Percentiles rank a stretch among this genome's conserved stretches.
Evolutionary conservation across 2,888 invertebrate species (phyloP).

Genomic region (Mythimna vitellina): DNA sequence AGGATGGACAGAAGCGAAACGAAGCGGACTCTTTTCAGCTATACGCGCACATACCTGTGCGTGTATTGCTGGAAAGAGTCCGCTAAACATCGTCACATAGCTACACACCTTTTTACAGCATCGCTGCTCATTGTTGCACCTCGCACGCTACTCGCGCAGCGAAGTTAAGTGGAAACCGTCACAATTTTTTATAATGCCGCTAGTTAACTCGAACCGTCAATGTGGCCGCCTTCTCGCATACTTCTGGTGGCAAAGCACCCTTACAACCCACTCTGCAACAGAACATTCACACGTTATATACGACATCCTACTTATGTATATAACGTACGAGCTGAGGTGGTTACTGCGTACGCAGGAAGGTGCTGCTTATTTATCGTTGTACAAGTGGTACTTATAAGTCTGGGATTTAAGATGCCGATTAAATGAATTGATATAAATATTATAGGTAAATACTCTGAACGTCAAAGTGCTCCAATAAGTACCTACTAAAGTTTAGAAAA

Average conservation of each 20-base stretch:
- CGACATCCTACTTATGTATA: slow-evolving; percentile 66
- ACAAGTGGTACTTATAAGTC: slow-evolving; percentile 18
- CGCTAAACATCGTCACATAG: not conserved
- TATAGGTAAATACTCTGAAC: not conserved
- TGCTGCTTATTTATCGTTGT: slow-evolving; percentile 18
- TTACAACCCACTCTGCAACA: slow-evolving; percentile 56
- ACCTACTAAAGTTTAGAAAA: not conserved
- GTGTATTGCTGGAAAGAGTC: not conserved
- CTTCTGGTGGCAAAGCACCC: not conserved
- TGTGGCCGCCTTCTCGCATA: not conserved
- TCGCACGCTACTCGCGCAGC: not conserved
- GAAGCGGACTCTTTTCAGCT: no score
- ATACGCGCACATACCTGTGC: not conserved
- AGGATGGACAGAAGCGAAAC: no score
- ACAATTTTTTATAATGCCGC: not conserved
- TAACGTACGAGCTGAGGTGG: slow-evolving; percentile 1
- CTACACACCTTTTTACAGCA: not conserved
- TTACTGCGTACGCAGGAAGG: slow-evolving; percentile 15
- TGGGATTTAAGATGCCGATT: slow-evolving; percentile 1
- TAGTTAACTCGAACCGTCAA: not conserved
- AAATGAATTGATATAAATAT: not conserved
- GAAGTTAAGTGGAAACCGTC: not conserved
- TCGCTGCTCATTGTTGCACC: not conserved
- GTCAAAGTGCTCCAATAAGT: not conserved
- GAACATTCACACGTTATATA: slow-evolving; percentile 65